Evolutionary conservation across 2,113 vertebrate species (phyloP), one percentile per base, ranked within the genome.

Genomic region (Regulus satrapa): DNA sequence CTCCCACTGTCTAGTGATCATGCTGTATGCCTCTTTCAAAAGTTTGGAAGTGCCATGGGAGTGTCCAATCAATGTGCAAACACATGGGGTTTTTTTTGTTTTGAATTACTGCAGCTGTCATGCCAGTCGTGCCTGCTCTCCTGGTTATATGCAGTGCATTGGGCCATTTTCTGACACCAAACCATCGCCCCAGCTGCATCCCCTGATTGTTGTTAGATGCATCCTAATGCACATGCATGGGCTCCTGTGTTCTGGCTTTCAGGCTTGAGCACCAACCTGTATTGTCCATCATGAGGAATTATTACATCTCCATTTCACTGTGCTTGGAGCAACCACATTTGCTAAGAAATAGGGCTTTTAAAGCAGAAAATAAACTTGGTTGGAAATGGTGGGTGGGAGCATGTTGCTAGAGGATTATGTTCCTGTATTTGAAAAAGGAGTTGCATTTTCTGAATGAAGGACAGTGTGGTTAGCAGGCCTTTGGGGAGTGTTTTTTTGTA

Each of bases 41-140:
- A 98, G 96, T 98, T 97, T 98, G 97, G 85, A 98, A 98, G 95
- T 97, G 89, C 94, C 92, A 88, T 85, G 89, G 88, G 86, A 94
- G 93, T 77, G 81, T 95, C 69, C 93, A 83, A 3, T 93, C 76
- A 66, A 38, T 36, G 66, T 96, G 77, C 45, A 95, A 85, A 95
- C 77, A 62, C 9, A 2, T 0, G 6, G 28, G 19, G 8, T 0
- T 2, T 12, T 12, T 38, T 55, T 11, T 69, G 25, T 86, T 82
- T 73, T 4, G 67, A 85, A 68, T 89, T 34, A 38, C 21, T 81
- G 73, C 68, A 61, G 46, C 86, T 95, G 95, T 82, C 90, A 88
- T 96, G 97, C 93, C 89, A 71, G 8, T 54, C 43, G 75, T 58
- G 48, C 97, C 94, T 91, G 94, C 95, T 94, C 59, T 91, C 46